Percentiles rank a stretch among this genome's conserved stretches.
phyloP scores from a whole-genome alignment of 2,797 vertebrate genomes.

The Malacoctenus gilli region DNA sequence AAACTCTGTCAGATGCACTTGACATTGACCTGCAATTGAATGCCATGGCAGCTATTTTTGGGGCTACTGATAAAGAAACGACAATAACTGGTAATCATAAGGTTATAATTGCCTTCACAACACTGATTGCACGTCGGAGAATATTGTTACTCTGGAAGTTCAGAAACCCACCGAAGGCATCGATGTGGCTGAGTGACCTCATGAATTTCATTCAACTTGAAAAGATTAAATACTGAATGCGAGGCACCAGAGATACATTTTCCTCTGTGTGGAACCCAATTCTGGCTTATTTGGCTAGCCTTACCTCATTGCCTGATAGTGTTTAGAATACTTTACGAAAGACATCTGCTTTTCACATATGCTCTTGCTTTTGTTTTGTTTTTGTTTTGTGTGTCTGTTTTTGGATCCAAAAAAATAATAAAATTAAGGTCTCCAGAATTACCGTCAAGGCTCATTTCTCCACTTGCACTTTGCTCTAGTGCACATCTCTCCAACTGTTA shows the following conservation, averaged over 20 bases:
- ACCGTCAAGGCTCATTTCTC: too few relatives aligned
- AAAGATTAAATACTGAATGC: not conserved
- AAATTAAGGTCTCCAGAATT: too few relatives aligned
- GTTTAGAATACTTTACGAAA: too few relatives aligned
- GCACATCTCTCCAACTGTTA: too few relatives aligned
- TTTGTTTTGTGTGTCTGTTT: too few relatives aligned
- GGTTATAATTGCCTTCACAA: not conserved
- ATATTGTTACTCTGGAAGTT: constrained; percentile 4
- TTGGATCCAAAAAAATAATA: too few relatives aligned
- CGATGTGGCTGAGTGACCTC: not conserved
- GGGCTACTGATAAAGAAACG: not conserved
- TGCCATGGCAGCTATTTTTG: not conserved
- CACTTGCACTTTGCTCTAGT: too few relatives aligned
- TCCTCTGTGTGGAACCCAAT: not conserved
- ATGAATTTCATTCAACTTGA: not conserved
- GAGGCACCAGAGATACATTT: not conserved
- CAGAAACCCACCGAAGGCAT: not conserved
- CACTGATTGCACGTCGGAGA: not conserved
- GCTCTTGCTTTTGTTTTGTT: too few relatives aligned
- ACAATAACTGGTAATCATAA: not conserved
- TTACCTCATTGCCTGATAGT: too few relatives aligned
- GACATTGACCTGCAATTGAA: not conserved
- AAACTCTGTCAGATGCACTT: not conserved
- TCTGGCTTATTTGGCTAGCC: not conserved
- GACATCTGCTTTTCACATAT: too few relatives aligned